Evolutionary conservation across 2,113 vertebrate genomes (phyloP).

Genomic region (Apaloderma vittatum): DNA sequence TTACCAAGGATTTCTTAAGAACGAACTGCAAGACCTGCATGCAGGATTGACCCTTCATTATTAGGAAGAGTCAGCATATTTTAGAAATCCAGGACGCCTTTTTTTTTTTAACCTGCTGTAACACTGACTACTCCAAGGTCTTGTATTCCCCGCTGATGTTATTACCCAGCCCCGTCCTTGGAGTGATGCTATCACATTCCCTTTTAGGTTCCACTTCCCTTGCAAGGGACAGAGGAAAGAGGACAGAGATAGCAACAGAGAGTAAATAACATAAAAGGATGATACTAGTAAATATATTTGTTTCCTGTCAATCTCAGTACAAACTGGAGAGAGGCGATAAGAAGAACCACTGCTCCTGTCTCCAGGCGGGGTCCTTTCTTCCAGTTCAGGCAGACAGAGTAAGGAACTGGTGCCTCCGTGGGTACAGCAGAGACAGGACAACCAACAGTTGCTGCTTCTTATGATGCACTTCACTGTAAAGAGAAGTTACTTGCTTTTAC

Average conservation of each 20-base stretch:
- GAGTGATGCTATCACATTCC: not conserved
- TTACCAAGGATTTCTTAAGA: not conserved
- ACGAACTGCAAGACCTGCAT: not conserved
- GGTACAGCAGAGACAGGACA: not conserved
- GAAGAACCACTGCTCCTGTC: not conserved
- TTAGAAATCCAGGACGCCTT: not conserved
- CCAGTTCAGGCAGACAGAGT: not conserved
- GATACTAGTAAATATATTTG: constrained; percentile 40
- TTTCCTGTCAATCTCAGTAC: constrained; percentile 17
- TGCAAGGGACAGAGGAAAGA: constrained; percentile 38
- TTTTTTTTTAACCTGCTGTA: not conserved
- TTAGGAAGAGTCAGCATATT: not conserved
- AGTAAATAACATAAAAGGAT: constrained; percentile 12
- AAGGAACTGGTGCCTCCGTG: not conserved
- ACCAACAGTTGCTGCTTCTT: not conserved
- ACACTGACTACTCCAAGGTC: not conserved
- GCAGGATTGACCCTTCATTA: not conserved
- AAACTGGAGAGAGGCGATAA: constrained; percentile 18
- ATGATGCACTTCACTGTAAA: not conserved
- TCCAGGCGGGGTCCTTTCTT: not conserved
- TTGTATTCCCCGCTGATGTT: not conserved
- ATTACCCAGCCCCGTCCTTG: not conserved
- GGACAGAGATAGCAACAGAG: not conserved
- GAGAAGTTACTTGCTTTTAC: not conserved
- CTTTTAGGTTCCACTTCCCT: constrained; percentile 22